phyloP scores from a whole-genome alignment of 2,888 invertebrate genomes.

The Caenorhabditis becei region DNA sequence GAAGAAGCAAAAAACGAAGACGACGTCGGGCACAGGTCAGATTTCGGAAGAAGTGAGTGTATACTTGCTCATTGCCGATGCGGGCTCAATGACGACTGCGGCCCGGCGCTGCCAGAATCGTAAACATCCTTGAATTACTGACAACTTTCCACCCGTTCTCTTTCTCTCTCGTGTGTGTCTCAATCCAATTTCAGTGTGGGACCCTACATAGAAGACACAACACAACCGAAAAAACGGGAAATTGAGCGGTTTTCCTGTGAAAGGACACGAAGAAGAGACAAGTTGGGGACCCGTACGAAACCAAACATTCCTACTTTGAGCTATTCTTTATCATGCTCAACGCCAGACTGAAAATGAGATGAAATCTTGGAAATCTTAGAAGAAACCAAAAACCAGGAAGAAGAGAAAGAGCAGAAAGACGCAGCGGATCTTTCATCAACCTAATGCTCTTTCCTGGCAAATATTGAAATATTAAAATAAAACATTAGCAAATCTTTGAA shows the following conservation, averaged over 20 bases:
- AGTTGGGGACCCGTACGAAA: no score
- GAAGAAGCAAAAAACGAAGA: constrained; percentile 2
- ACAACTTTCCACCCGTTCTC: constrained; percentile 46
- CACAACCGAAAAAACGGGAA: constrained; percentile 23
- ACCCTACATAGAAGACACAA: constrained; percentile 9
- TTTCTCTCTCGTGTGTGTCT: constrained; percentile 11
- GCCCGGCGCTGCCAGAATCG: constrained; percentile 22
- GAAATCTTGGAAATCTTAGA: constrained; percentile 16
- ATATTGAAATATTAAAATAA: constrained; percentile 7
- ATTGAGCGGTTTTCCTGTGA: constrained; percentile 40
- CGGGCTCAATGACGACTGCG: constrained; percentile 15
- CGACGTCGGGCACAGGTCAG: constrained; percentile 19
- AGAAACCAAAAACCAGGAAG: constrained; percentile 26
- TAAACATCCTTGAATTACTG: constrained; percentile 59
- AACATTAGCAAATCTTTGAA: neutral
- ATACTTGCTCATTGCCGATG: constrained; percentile 38
- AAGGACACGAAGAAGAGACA: constrained; percentile 5
- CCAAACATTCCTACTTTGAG: no score
- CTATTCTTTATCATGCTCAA: no score
- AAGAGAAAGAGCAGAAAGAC: neutral
- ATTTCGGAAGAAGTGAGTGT: constrained; percentile 33
- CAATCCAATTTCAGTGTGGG: constrained; percentile 41
- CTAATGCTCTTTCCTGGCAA: constrained; percentile 14
- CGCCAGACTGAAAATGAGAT: no score
- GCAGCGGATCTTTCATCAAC: constrained; percentile 19